Percentiles rank a stretch among this genome's conserved stretches.
phyloP scores from a whole-genome alignment of 1,140 invertebrate genomes.

The Coboldia fuscipes region DNA sequence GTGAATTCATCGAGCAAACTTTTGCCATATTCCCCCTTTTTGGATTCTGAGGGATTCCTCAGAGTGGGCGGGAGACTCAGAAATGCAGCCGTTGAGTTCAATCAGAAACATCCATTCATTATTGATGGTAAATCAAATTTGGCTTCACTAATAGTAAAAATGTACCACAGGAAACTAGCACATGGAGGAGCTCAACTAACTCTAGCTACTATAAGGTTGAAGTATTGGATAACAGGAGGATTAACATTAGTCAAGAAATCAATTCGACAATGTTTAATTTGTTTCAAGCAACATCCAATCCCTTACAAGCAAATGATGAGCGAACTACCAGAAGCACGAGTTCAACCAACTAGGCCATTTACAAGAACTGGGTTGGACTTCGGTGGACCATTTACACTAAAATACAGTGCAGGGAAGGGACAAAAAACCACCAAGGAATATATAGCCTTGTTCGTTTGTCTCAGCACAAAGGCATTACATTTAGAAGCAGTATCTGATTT shows the following conservation, averaged over 20 bases:
- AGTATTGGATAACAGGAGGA: not conserved
- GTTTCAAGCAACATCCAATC: not conserved
- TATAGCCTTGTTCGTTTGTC: constrained; percentile 13
- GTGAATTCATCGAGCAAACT: not conserved
- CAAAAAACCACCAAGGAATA: constrained; percentile 10
- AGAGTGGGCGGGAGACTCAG: not conserved
- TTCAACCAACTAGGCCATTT: constrained; percentile 10
- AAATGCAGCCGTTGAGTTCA: not conserved
- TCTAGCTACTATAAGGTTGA: not conserved
- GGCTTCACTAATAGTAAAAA: not conserved
- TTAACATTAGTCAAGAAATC: not conserved
- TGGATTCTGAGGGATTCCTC: not conserved
- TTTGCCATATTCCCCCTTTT: not conserved
- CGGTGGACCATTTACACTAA: constrained; percentile 12
- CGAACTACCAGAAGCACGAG: constrained; percentile 11
- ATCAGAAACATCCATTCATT: not conserved
- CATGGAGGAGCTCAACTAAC: not conserved
- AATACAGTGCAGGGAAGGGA: constrained; percentile 1
- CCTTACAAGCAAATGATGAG: constrained; percentile 11
- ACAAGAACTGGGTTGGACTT: constrained; percentile 12
- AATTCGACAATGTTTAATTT: not conserved
- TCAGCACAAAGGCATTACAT: constrained; percentile 13
- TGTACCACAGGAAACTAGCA: too few species aligned
- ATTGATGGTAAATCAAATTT: not conserved
- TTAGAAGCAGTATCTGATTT: constrained; percentile 13